Conservation (phyloP, 1,140 invertebrate species). For the Ceratina australensis region DNA sequence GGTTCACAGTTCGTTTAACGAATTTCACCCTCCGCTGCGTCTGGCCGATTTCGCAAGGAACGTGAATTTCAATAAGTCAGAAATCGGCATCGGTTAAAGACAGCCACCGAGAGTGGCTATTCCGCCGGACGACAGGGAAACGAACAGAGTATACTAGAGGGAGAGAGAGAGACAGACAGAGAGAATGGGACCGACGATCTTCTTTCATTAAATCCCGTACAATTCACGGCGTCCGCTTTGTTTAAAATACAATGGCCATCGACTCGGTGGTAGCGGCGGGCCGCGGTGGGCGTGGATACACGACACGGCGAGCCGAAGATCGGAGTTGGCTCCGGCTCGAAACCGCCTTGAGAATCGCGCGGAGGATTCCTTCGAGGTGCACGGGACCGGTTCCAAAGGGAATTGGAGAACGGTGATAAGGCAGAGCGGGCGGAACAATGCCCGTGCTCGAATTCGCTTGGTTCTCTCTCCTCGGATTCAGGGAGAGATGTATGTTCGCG, state of each 20-base stretch:
- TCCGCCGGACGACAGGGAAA: conserved; percentile 23
- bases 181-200: conserved; percentile 48
- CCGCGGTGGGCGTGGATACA: conserved; percentile 67
- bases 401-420: conserved; percentile 56
- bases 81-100: conserved; percentile 56
- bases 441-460: conserved; percentile 48
- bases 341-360: conserved; percentile 53
- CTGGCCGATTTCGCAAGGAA: conserved; percentile 4
- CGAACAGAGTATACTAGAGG: neutral
- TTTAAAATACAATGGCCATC: conserved; percentile 72
- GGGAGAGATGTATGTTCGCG: conserved; percentile 26
- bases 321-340: conserved; percentile 59
- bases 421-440: conserved; percentile 51
- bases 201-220: conserved; percentile 73
- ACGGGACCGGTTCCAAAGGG: conserved; percentile 41
- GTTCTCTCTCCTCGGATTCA: conserved; percentile 24
- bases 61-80: conserved; percentile 68
- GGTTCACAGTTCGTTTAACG: conserved; percentile 66
- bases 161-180: too few species aligned
- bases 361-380: conserved; percentile 42
- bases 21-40: conserved; percentile 40
- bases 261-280: conserved; percentile 58
- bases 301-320: conserved; percentile 67
- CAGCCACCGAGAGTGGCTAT: conserved; percentile 39
- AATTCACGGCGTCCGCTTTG: conserved; percentile 69